These are phyloP conservation scores for Dynastes grantii DNA, from an alignment of 2,888 invertebrate genomes.

Conservation along the genomic window DNA sequence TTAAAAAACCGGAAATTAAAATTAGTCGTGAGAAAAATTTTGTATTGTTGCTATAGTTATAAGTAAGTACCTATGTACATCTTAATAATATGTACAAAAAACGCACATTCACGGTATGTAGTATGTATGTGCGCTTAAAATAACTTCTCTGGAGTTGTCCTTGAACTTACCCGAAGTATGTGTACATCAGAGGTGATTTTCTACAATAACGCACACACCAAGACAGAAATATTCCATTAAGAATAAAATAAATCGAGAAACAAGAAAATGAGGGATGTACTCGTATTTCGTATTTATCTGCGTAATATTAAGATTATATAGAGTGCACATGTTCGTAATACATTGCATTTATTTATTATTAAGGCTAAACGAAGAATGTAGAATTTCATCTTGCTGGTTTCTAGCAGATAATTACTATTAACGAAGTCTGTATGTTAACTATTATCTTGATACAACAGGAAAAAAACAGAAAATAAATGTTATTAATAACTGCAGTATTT, in stretches of 20 bases:
- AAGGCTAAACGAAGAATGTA: too few species aligned
- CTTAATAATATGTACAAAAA: constrained; percentile 12
- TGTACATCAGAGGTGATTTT: constrained; percentile 35
- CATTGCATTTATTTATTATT: too few species aligned
- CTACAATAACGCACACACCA: constrained; percentile 6
- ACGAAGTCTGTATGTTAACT: too few species aligned
- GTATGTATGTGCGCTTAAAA: constrained; percentile 37
- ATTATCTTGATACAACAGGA: too few species aligned
- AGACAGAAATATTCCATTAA: constrained; percentile 12
- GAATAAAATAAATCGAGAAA: constrained; percentile 3
- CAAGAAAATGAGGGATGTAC: background rate
- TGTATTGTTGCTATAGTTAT: background rate
- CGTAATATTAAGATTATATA: too few species aligned
- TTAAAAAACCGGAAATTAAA: background rate
- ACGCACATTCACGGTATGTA: constrained; percentile 25
- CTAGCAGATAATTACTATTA: too few species aligned
- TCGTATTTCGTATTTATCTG: background rate
- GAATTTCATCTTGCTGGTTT: too few species aligned
- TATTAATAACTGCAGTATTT: too few species aligned
- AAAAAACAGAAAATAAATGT: too few species aligned
- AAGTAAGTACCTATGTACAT: background rate
- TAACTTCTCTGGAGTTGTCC: constrained; percentile 35
- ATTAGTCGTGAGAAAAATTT: background rate
- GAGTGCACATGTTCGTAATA: too few species aligned
- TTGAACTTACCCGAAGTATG: constrained; percentile 42